Base-by-base conservation (phyloP, 1,140 invertebrate species). In the Galleria mellonella region DNA sequence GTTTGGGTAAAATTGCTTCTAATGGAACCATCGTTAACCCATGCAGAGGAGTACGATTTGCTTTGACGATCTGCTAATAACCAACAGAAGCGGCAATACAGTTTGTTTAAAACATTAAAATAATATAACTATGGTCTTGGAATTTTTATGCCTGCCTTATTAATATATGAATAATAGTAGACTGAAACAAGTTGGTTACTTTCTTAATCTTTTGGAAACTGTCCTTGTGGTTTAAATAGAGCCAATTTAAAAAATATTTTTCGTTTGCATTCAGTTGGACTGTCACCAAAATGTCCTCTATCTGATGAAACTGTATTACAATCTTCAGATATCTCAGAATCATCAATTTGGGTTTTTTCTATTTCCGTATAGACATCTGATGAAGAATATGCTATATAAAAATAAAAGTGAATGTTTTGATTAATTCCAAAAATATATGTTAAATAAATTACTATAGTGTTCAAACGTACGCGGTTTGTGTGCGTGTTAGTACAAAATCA, bases 61-160 rank as follows among this genome's bases (percentile, higher is more conserved):
- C 40, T 62, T 64, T 67, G 51, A 53, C 52, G 64, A 53, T 67
- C 52, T 59, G 61, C 61, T 59, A 64, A 65, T 55, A 67, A 64
- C 60, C 63, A 64, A 57, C 63, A 64, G 47, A 66, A 63, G 47
- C 59, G 63, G 32, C 63, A 64, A 48, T 64, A 64, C 53, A 49
- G 48, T 50, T 62, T 63, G 44, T 65, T 55, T 42, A 60, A 51
- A 62, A 65, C 55, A 41, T 59, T 65, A 56, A 53, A 62, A 65
- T 60, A 66, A 55, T 59, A 63, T 53, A 63, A 51, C 44, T 48
- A 55, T 51, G 47, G 44, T 51, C 53, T 55, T 51, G 43, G 10
- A 56, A 51, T 28, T 67, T 67, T 70, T 53, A 64, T 62, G 46
- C 55, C 51, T 47, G 57, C 50, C 54, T 59, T 46, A 62, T 55